Percentiles rank a stretch among this genome's conserved stretches.
These are phyloP conservation scores for Vulpes lagopus DNA, from an alignment of 2,113 vertebrate genomes.

Conservation along the genomic window DNA sequence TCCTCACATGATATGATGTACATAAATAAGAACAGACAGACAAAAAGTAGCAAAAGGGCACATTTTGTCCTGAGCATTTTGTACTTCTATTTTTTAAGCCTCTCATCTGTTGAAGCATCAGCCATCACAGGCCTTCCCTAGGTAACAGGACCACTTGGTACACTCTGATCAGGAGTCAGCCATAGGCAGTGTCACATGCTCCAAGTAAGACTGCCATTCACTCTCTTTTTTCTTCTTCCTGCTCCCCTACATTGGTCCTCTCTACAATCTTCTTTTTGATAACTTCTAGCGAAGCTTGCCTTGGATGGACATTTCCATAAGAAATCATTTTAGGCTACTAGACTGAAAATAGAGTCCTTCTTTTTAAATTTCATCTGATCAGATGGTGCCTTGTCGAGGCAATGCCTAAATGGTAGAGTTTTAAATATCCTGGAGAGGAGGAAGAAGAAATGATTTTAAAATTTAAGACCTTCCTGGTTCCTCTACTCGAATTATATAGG, in stretches of 20 bases:
- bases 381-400: background rate
- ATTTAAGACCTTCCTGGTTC: background rate
- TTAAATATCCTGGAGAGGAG: background rate
- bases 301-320: background rate
- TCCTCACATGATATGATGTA: background rate
- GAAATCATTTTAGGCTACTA: background rate
- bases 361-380: conserved; percentile 15
- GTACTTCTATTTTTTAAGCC: background rate
- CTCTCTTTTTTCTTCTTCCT: background rate
- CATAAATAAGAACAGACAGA: background rate
- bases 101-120: background rate
- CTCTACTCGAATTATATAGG: background rate
- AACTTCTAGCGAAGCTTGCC: background rate
- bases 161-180: too few species aligned
- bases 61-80: background rate
- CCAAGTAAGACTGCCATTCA: accelerated
- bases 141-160: too few species aligned
- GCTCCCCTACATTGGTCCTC: too few species aligned
- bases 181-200: accelerated
- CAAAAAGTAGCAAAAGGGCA: background rate
- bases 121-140: background rate
- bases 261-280: background rate
- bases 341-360: background rate
- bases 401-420: background rate
- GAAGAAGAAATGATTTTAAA: background rate